phyloP scores from a whole-genome alignment of 2,113 vertebrate genomes.

The Bungarus multicinctus region DNA sequence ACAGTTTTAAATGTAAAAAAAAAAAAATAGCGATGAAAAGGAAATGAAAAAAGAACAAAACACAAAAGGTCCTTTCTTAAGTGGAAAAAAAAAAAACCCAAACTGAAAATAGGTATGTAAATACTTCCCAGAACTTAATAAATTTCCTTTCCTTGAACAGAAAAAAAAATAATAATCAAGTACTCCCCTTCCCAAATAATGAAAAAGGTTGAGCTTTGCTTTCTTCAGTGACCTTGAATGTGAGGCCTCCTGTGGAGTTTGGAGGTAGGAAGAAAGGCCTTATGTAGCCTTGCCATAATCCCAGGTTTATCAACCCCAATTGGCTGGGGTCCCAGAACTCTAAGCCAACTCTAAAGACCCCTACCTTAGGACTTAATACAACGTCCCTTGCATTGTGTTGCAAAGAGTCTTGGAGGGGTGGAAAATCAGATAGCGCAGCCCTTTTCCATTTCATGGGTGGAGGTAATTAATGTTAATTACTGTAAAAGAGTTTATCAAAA shows the following conservation, averaged over 20 bases:
- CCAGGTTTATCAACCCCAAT: neutral
- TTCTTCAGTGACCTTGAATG: neutral
- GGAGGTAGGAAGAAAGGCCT: neutral
- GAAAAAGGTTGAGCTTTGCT: neutral
- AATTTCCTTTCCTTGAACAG: neutral
- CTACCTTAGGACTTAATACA: neutral
- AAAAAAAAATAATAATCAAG: neutral
- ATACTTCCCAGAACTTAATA: neutral
- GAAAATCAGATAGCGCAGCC: conserved; percentile 13
- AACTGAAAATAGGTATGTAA: neutral
- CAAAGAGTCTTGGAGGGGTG: neutral
- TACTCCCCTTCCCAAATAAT: neutral
- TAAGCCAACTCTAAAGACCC: neutral
- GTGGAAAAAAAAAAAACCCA: too few species aligned
- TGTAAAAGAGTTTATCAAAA: conserved; percentile 35
- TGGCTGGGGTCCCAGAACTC: neutral
- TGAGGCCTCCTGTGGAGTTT: neutral
- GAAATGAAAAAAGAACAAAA: neutral
- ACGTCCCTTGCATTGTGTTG: neutral
- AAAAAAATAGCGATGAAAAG: neutral
- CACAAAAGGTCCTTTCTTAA: neutral
- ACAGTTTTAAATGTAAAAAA: neutral
- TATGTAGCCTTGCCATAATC: neutral
- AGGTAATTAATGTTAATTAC: conserved; percentile 77
- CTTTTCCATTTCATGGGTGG: conserved; percentile 38